These are phyloP conservation scores for Branchinecta lynchi DNA, from an alignment of 1,140 invertebrate species.

Conservation along the genomic window DNA sequence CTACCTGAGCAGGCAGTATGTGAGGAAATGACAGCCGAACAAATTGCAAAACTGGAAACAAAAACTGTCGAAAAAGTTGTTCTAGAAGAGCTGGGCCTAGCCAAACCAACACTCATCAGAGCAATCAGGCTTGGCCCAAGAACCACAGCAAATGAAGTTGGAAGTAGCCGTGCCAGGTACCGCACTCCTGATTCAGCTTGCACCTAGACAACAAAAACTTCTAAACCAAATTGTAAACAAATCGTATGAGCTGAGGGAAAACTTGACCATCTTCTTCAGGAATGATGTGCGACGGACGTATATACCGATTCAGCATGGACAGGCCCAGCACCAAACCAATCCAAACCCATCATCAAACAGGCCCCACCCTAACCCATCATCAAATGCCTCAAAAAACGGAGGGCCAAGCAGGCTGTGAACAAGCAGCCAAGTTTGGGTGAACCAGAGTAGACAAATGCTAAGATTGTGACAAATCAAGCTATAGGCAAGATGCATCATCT, in stretches of 20 bases:
- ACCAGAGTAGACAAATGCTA: background rate
- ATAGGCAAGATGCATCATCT: too few relatives aligned
- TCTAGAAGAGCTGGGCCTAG: background rate
- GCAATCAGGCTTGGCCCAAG: conserved; percentile 8
- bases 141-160: background rate
- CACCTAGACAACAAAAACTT: conserved; percentile 5
- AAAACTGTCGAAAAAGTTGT: conserved; percentile 6
- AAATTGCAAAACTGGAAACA: conserved; percentile 7
- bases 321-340: background rate
- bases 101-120: background rate
- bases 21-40: conserved; percentile 8
- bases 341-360: conserved; percentile 1
- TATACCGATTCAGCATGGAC: conserved; percentile 1
- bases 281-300: conserved; percentile 1
- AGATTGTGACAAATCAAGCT: conserved; percentile 1
- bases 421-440: conserved; percentile 9
- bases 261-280: conserved; percentile 4
- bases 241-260: conserved; percentile 9
- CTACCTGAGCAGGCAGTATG: conserved; percentile 4
- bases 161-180: conserved; percentile 4
- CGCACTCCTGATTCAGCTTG: conserved; percentile 8
- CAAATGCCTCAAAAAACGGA: conserved; percentile 6
- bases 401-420: background rate
- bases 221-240: background rate
- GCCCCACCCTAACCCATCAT: conserved; percentile 1